Conservation (phyloP, 2,888 invertebrate genomes). For the Tipula confusa region DNA sequence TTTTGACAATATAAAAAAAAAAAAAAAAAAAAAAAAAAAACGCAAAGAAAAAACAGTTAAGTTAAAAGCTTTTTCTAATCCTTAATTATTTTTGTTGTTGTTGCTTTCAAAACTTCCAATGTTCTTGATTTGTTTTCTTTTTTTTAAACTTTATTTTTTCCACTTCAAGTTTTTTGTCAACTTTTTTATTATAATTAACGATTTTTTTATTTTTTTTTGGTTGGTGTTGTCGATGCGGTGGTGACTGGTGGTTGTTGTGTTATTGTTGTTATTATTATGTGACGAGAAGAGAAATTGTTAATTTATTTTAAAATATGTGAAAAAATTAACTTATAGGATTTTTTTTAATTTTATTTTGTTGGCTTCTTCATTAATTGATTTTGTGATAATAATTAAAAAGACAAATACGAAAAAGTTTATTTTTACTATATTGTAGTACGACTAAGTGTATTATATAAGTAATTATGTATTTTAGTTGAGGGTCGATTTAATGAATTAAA, state of each 20-base stretch:
- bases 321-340: not conserved
- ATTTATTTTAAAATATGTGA: conserved; percentile 16
- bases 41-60: not conserved
- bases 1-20: not conserved
- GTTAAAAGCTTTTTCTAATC: conserved; percentile 16
- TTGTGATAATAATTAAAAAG: not conserved
- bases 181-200: conserved; percentile 16
- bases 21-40: not conserved
- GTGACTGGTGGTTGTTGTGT: not conserved
- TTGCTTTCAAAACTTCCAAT: conserved; percentile 4
- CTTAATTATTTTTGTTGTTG: conserved; percentile 9
- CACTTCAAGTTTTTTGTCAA: conserved; percentile 21
- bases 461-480: not conserved
- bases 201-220: not conserved
- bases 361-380: not conserved
- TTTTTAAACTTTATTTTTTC: conserved; percentile 21
- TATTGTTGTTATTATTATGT: not conserved
- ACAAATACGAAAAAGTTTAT: not conserved
- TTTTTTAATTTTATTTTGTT: not conserved
- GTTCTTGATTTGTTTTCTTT: conserved; percentile 1
- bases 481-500: too few species aligned
- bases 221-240: not conserved
- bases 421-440: not conserved
- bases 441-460: not conserved
- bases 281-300: not conserved